Percentiles rank a stretch among this genome's conserved stretches.
These are phyloP conservation scores for Heliconius ismenius DNA, from an alignment of 2,888 invertebrate species.

Conservation along the genomic window DNA sequence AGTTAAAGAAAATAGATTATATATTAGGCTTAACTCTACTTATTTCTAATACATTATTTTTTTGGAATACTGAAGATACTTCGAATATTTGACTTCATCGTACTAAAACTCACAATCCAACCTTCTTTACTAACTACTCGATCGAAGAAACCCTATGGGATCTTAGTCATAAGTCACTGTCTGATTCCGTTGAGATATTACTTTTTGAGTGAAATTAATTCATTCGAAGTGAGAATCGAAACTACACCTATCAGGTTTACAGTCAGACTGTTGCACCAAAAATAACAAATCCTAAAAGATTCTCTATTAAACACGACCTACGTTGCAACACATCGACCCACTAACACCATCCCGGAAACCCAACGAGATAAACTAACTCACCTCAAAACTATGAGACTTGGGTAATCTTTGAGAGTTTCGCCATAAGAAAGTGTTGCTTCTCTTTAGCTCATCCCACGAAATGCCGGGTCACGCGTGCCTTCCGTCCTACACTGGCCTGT, in stretches of 20 bases:
- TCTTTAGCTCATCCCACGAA: slow-evolving; percentile 59
- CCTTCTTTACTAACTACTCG: too few species aligned
- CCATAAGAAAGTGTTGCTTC: slow-evolving; percentile 51
- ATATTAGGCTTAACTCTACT: too few species aligned
- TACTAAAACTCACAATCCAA: too few species aligned
- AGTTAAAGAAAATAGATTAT: too few species aligned
- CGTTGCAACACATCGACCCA: slow-evolving; percentile 28
- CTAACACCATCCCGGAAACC: slow-evolving; percentile 41
- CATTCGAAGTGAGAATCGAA: background rate
- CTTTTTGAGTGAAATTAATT: too few species aligned
- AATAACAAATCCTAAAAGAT: slow-evolving; percentile 13
- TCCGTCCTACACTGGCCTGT: slow-evolving; percentile 54
- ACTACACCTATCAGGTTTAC: too few species aligned
- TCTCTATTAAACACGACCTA: slow-evolving; percentile 14
- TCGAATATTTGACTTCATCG: too few species aligned
- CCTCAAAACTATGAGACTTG: slow-evolving; percentile 43
- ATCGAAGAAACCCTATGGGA: too few species aligned
- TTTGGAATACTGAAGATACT: too few species aligned
- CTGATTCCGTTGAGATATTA: too few species aligned
- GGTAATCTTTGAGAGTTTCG: slow-evolving; percentile 44
- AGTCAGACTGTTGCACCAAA: background rate
- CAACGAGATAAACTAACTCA: slow-evolving; percentile 29
- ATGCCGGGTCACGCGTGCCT: slow-evolving; percentile 57
- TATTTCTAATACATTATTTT: too few species aligned
- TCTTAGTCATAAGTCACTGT: too few species aligned